Evolutionary conservation across 2,888 invertebrate species (phyloP).

Genomic region (Lamellibrachia columna): DNA sequence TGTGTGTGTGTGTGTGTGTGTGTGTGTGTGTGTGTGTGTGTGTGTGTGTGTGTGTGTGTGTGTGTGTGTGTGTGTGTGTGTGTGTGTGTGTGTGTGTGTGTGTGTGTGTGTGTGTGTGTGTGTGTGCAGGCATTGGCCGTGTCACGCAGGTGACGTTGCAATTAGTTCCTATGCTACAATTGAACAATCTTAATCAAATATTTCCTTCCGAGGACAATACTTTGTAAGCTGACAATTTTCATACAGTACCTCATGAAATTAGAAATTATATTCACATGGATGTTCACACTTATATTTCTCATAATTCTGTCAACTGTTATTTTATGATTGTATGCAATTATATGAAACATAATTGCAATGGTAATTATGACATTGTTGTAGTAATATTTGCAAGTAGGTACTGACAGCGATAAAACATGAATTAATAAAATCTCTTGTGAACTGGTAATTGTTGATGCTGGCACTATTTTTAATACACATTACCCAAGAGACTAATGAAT

Average conservation of each 20-base stretch:
- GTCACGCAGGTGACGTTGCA: neutral
- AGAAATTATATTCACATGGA: neutral
- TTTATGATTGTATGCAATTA: neutral
- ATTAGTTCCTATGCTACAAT: neutral
- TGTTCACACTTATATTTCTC: neutral
- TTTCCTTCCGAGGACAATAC: neutral
- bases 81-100: neutral
- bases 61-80: neutral
- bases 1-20: neutral
- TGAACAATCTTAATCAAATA: neutral
- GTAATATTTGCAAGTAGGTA: neutral
- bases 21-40: neutral
- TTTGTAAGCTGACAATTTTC: neutral
- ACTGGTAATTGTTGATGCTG: neutral
- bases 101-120: neutral
- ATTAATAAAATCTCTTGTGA: constrained; percentile 12
- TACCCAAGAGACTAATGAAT: neutral
- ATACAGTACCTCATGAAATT: neutral
- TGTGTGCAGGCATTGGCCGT: neutral
- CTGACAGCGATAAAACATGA: neutral
- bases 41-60: neutral
- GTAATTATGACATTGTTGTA: neutral
- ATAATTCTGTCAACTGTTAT: neutral
- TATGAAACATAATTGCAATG: neutral
- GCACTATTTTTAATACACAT: neutral